Conservation (phyloP, 2,888 invertebrate species). For the Drosophila koepferae region DNA sequence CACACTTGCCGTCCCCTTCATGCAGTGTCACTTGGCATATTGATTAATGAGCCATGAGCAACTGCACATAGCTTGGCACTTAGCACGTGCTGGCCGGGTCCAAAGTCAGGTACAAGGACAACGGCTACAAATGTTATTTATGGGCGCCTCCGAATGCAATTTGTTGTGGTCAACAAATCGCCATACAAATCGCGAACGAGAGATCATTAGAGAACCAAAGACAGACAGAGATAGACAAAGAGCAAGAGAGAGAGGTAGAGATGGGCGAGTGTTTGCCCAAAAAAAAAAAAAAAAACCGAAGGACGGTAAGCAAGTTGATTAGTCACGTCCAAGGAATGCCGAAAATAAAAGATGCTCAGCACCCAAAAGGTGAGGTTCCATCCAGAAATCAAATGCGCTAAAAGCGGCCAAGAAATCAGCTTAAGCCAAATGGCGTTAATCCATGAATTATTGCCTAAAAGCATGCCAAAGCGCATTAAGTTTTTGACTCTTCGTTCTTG, state of each 20-base stretch:
- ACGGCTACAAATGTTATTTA: conserved; percentile 66
- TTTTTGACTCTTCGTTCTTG: conserved; percentile 60
- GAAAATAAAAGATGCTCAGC: conserved; percentile 38
- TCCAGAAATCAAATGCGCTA: conserved; percentile 57
- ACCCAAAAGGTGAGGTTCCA: conserved; percentile 67
- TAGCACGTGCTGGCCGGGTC: conserved; percentile 72
- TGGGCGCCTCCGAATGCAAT: conserved; percentile 71
- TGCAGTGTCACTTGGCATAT: conserved; percentile 42
- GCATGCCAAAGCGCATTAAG: conserved; percentile 84
- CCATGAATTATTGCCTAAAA: conserved; percentile 84
- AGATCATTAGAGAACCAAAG: conserved; percentile 67
- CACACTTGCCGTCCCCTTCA: conserved; percentile 6
- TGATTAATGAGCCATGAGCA: conserved; percentile 67
- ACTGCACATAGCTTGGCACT: conserved; percentile 68
- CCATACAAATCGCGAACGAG: conserved; percentile 65
- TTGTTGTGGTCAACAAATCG: conserved; percentile 81
- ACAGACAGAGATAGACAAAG: conserved; percentile 4
- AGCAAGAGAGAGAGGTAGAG: conserved; percentile 16
- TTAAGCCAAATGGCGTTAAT: conserved; percentile 84
- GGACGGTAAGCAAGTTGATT: conserved; percentile 56
- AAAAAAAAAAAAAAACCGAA: background rate
- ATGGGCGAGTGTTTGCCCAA: conserved; percentile 7
- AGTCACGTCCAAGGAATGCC: conserved; percentile 77
- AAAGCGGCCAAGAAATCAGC: conserved; percentile 73
- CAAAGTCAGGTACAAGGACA: conserved; percentile 63